Evolutionary conservation across 2,888 invertebrate species (phyloP).

Genomic region (Galeruca laticollis): DNA sequence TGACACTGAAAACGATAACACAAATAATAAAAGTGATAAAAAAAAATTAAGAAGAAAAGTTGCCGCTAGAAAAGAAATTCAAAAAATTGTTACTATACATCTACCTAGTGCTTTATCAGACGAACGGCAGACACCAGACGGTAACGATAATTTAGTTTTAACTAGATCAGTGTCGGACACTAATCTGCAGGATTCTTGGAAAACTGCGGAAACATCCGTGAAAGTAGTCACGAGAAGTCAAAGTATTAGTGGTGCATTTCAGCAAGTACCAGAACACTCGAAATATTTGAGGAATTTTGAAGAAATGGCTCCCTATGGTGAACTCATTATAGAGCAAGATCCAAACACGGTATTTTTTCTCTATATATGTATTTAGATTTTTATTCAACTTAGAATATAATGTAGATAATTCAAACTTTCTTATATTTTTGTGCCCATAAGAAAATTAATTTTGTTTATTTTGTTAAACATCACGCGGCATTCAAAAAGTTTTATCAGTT

Average conservation of each 20-base stretch:
- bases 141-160: constrained; percentile 55
- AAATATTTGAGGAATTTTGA: constrained; percentile 62
- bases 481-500: no score
- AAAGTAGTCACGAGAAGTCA: constrained; percentile 47
- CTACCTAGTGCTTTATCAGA: constrained; percentile 50
- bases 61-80: constrained; percentile 38
- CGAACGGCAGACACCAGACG: constrained; percentile 58
- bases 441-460: no score
- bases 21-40: constrained; percentile 42
- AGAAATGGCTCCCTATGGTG: constrained; percentile 65
- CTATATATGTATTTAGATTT: constrained; percentile 28
- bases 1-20: constrained; percentile 46
- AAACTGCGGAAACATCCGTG: constrained; percentile 56
- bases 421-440: no score
- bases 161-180: constrained; percentile 59
- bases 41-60: constrained; percentile 52
- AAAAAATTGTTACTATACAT: constrained; percentile 46
- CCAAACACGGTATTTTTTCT: constrained; percentile 52
- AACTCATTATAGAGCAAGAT: constrained; percentile 61
- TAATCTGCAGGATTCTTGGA: constrained; percentile 60
- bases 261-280: constrained; percentile 52
- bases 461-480: no score
- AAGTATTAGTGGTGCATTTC: constrained; percentile 43
- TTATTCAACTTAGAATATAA: background rate
- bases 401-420: background rate